Evolutionary conservation across 2,797 vertebrate genomes (phyloP), one percentile per base, ranked within the genome.

Genomic region (Oryzias dopingdopingensis): DNA sequence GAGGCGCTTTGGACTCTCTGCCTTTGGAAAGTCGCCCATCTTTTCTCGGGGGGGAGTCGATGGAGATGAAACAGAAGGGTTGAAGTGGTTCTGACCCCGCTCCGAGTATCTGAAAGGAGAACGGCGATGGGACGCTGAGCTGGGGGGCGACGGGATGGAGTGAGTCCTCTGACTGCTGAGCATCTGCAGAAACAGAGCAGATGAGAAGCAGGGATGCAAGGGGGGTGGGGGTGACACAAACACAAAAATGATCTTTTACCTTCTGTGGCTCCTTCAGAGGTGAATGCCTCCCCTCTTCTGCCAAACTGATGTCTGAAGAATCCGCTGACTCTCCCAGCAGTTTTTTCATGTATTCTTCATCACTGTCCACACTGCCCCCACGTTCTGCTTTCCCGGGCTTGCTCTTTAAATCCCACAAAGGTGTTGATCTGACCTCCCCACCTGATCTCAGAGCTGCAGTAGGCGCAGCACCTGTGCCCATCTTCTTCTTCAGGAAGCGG

Each of bases 261-360:
- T 87, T 79, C 51, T 71, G 43, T 14, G 59, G 50, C 20, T 16
- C 57, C 32, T 40, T 80, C 15, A 12, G 26, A 2, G 76, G 55
- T 1, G 54, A 42, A 2, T 43, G 4, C 46, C 59, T 66, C 48
- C 0, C 7, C 20, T 43, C 0, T 6, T 6, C 17, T 16, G 54
- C 24, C 40, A 80, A 63, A 16, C 64, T 84, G 59, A 66, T 51
- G 37, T 84, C 78, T 20, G 77, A 49, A 58, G 89, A 79, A 15
- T 87, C 89, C 26, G 75, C 4, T 0, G 82, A 87, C 42, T 79
- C 88, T 56, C 86, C 88, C 13, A 90, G 64, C 54, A 92, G 16
- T 43, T 62, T 83, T 60, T 48, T 87, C 80, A 90, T 82, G 49
- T 93, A 91, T 50, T 94, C 92, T 62, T 93, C 90, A 42, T 93